A percentile compares a stretch with the other conserved stretches of the same genome.
These are phyloP conservation scores for Peromyscus nudipes DNA, from an alignment of 2,797 vertebrate species.

Conservation along the genomic window DNA sequence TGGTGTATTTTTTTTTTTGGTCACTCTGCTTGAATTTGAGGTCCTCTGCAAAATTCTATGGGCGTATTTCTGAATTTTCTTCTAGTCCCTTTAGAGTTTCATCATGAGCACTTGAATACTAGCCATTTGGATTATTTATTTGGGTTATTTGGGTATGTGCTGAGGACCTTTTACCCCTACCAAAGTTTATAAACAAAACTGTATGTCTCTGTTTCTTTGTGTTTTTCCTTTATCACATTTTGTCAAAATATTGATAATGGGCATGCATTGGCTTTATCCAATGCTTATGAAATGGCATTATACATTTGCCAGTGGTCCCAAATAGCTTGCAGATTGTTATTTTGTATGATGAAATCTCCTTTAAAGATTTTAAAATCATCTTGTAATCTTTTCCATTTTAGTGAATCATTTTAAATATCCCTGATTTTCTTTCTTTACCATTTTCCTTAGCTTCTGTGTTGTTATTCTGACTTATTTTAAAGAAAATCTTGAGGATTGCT, in stretches of 20 bases:
- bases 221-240: conserved; percentile 10
- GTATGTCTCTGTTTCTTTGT: neutral
- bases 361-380: conserved; percentile 35
- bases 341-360: conserved; percentile 12
- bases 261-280: neutral
- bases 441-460: conserved; percentile 30
- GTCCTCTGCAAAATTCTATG: neutral
- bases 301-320: neutral
- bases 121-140: neutral
- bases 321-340: neutral
- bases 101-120: neutral
- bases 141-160: neutral
- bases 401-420: conserved; percentile 9
- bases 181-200: neutral
- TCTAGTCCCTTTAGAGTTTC: neutral
- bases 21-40: neutral
- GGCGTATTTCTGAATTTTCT: conserved; percentile 8
- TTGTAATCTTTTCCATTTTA: conserved; percentile 4
- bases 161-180: neutral
- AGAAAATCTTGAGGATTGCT: neutral
- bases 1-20: neutral
- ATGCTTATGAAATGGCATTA: neutral
- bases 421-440: neutral
- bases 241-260: conserved; percentile 9
- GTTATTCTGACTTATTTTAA: conserved; percentile 21